These are phyloP conservation scores for Molorchus minor DNA, from an alignment of 2,888 invertebrate species.

Conservation along the genomic window DNA sequence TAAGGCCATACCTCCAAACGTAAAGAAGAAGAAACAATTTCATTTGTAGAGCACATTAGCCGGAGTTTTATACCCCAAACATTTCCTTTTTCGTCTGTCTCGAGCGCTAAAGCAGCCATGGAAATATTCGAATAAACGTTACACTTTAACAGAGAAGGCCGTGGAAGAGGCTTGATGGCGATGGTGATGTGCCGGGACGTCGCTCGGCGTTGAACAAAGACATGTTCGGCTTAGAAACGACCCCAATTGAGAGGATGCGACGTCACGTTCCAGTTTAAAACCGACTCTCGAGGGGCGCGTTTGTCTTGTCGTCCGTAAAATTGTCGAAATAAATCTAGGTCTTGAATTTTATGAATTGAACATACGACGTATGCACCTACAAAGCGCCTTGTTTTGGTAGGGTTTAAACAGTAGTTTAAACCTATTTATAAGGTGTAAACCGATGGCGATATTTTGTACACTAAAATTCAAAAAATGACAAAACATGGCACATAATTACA, in stretches of 20 bases:
- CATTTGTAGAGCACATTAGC: neutral
- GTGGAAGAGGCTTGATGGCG: constrained; percentile 16
- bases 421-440: no score
- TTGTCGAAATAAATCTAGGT: no score
- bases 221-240: constrained; percentile 59
- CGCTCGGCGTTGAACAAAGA: constrained; percentile 47
- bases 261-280: constrained; percentile 59
- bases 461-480: no score
- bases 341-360: no score
- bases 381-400: no score
- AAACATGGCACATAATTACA: no score
- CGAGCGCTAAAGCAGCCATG: constrained; percentile 31
- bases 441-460: no score
- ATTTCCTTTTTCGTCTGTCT: neutral
- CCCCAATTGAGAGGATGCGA: constrained; percentile 55
- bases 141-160: constrained; percentile 38
- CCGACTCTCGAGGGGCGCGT: constrained; percentile 47
- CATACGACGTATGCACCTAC: no score
- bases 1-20: neutral
- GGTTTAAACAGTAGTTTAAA: no score
- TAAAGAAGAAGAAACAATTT: constrained; percentile 3
- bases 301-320: no score
- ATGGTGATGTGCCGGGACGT: constrained; percentile 27
- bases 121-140: constrained; percentile 44
- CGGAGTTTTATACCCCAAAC: neutral